A percentile compares a stretch with the other conserved stretches of the same genome.
Evolutionary conservation across 2,888 invertebrate species (phyloP).

Genomic region (Vanessa cardui): DNA sequence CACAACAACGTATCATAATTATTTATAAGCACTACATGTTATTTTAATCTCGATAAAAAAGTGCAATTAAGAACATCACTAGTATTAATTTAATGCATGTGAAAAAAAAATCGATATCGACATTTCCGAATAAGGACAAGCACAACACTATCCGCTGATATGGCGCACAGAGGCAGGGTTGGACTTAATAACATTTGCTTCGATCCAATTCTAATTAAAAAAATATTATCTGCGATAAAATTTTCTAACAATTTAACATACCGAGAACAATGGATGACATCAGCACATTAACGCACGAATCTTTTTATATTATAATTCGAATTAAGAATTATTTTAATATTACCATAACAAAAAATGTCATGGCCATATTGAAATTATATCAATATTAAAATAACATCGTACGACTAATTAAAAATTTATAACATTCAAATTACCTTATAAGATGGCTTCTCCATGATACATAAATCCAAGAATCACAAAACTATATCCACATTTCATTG

Average conservation of each 20-base stretch:
- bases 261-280: slow-evolving; percentile 65
- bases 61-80: too few relatives aligned
- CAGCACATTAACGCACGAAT: slow-evolving; percentile 45
- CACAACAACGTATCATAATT: too few relatives aligned
- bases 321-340: not conserved
- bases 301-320: not conserved
- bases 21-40: too few relatives aligned
- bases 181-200: slow-evolving; percentile 37
- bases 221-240: not conserved
- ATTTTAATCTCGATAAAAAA: too few relatives aligned
- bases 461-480: slow-evolving; percentile 58
- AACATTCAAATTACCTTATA: slow-evolving; percentile 60
- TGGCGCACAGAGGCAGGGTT: slow-evolving; percentile 52
- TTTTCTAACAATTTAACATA: slow-evolving; percentile 12
- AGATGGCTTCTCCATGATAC: slow-evolving; percentile 73
- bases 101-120: slow-evolving; percentile 52
- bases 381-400: too few relatives aligned
- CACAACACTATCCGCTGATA: slow-evolving; percentile 62
- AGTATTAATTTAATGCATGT: too few relatives aligned
- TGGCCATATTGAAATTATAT: not conserved
- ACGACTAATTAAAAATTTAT: too few relatives aligned
- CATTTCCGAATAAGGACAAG: slow-evolving; percentile 34
- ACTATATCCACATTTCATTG: slow-evolving; percentile 14
- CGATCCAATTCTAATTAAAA: slow-evolving; percentile 15
- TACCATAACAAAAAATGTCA: slow-evolving; percentile 25